Evolutionary conservation across 2,797 vertebrate genomes (phyloP), one percentile per base, ranked within the genome.

Genomic region (Loriculus beryllinus): DNA sequence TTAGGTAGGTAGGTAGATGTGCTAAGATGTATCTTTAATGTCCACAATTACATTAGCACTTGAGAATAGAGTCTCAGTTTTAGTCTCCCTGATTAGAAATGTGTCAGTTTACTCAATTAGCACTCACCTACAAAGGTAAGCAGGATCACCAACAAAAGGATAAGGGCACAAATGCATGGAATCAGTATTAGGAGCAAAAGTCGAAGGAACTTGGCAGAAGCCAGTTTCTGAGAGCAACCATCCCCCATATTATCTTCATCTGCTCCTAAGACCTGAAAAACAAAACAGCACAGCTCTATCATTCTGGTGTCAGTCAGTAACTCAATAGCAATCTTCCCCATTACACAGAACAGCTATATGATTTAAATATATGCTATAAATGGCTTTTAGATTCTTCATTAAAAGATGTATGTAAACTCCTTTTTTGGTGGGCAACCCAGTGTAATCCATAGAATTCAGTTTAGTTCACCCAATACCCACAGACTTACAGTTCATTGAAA

Each of bases 91-190:
- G 62, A 60, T n/a, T 72, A 15, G 35, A 81, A 59, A 56, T 31
- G 4, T 6, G 5, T 39, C 17, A 25, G 14, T 69, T 71, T 57
- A 52, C 39, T 68, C 69, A 39, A 70, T 12, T 69, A 40, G 47
- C 69, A 97, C 98, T 97, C 93, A 98, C 98, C 98, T 77, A 97
- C 94, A 93, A 98, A 98, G 49, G 97, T 98, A 47, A 98, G 95
- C 47, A 98, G 96, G 60, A 98, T 96, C 69, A 97, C 98, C 91
- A 98, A 87, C 43, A 98, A 86, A 81, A 98, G 97, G 39, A 98
- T 95, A 45, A 98, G 97, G 26, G 98, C 97, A 85, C 98, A 98
- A 94, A 98, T 96, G 87, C 98, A 98, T 0, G 98, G 98, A 92
- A 98, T 97, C 87, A 98, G 90, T 74, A 98, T 97, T 56, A 98